These are phyloP conservation scores for Nymphalis urticae DNA, from an alignment of 2,888 invertebrate species.

Conservation along the genomic window DNA sequence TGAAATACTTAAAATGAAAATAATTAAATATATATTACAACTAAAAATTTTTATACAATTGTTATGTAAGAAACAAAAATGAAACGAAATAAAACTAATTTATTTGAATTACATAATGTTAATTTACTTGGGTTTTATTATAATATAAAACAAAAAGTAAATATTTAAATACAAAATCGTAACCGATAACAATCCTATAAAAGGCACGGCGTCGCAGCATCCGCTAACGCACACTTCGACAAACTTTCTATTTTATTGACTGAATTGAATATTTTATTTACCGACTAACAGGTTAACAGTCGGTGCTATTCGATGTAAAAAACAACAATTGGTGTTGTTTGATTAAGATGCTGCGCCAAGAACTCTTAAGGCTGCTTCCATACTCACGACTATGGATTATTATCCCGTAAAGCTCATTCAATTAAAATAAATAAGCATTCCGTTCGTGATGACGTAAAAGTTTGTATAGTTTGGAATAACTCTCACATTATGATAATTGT, in stretches of 20 bases:
- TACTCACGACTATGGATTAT: background rate
- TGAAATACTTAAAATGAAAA: no score
- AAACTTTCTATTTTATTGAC: conserved; percentile 12
- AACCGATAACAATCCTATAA: background rate
- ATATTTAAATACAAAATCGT: no score
- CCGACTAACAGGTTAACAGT: background rate
- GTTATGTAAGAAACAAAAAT: no score
- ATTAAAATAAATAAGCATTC: background rate
- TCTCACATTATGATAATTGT: background rate
- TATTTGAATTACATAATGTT: no score
- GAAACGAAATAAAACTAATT: no score
- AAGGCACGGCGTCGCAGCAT: background rate
- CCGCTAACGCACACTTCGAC: background rate
- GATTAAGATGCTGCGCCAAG: conserved; percentile 5
- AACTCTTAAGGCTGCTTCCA: background rate
- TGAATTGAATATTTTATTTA: background rate
- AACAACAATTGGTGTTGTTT: background rate
- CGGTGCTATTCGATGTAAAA: background rate
- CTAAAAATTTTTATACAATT: no score
- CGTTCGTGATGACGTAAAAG: background rate
- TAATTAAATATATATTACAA: no score
- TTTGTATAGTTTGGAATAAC: background rate
- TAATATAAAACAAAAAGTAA: no score
- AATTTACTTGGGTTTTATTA: no score
- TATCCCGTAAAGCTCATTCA: background rate